phyloP scores from a whole-genome alignment of 1,140 invertebrate genomes.

The Riptortus pedestris region DNA sequence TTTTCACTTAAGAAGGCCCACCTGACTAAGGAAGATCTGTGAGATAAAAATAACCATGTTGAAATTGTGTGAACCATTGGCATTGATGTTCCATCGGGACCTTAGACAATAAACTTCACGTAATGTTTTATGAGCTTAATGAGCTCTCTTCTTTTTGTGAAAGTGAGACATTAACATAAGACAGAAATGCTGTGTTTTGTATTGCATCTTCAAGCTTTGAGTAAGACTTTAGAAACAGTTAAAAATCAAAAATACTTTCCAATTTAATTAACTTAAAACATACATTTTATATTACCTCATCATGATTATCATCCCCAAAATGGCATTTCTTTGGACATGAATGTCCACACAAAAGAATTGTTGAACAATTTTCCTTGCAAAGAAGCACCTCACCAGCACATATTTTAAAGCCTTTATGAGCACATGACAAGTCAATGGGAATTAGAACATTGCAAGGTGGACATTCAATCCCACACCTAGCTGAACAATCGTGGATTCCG shows the following conservation, averaged over 20 bases:
- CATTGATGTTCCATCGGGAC: too few relatives aligned
- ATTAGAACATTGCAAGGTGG: slow-evolving; percentile 29
- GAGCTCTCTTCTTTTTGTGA: too few relatives aligned
- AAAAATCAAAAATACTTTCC: slow-evolving; percentile 30
- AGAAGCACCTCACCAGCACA: slow-evolving; percentile 19
- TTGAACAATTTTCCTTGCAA: slow-evolving; percentile 20
- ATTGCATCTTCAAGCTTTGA: too few relatives aligned
- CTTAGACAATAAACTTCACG: too few relatives aligned
- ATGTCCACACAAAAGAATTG: slow-evolving; percentile 31
- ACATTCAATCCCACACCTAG: slow-evolving; percentile 19
- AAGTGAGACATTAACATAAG: too few relatives aligned
- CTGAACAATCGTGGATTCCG: slow-evolving; percentile 36
- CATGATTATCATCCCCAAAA: slow-evolving; percentile 28
- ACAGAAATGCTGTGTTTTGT: too few relatives aligned
- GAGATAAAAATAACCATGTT: too few relatives aligned
- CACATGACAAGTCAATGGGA: slow-evolving; percentile 38
- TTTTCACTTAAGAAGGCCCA: too few relatives aligned
- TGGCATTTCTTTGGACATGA: slow-evolving; percentile 30
- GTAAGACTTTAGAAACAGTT: slow-evolving; percentile 19
- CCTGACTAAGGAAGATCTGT: too few relatives aligned
- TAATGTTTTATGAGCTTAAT: too few relatives aligned
- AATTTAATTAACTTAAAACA: slow-evolving; percentile 22
- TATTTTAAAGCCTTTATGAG: slow-evolving; percentile 36
- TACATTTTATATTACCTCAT: slow-evolving; percentile 15
- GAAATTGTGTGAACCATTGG: too few relatives aligned